Evolutionary conservation across 1,140 invertebrate species (phyloP), one percentile per base, ranked within the genome.

Genomic region (Arctopsyche grandis): DNA sequence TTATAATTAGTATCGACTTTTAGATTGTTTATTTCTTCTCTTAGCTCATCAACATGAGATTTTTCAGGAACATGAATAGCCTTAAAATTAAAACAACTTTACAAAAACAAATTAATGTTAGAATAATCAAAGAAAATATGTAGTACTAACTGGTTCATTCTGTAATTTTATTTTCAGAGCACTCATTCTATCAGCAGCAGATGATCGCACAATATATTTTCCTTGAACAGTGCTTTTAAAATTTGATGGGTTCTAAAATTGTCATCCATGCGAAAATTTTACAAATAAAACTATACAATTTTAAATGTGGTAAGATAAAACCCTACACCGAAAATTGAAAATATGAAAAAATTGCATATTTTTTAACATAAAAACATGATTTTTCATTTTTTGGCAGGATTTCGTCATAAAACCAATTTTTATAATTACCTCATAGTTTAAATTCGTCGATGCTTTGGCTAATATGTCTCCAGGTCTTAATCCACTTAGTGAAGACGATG

Each of bases 1-100:
- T 63, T 63, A 43, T 19, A 63, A 16, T 43, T 48, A 5, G 1
- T 63, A 44, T 76, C 74, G 76, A 84, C 79, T 82, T 66, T 82
- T 77, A 81, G 83, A 83, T 84, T 83, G 76, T 78, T 82, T 29
- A 77, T 81, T 79, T 69, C 79, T 66, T 66, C 63, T 26, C 14
- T 66, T 24, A 66, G 9, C 12, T 66, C 24, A 12, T 66, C 63
- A 3, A 66, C 14, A 0, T 3, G 9, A 9, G 24, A 26, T 12
- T 24, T n/a, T 24, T 66, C 63, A 3, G 16, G 56, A 38, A 38
- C 29, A 52, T 3, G 16, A 14, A 52, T 12, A 52, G 10, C 48
- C 48, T 38, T 38, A 38, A 38, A 38, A 4, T 5, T 52, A 52
- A 14, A 52, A 5, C 3, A 52, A 52, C 12, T 16, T 52, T 16